These are phyloP conservation scores for Blastobasis adustella DNA, from an alignment of 2,888 invertebrate genomes.

Conservation along the genomic window DNA sequence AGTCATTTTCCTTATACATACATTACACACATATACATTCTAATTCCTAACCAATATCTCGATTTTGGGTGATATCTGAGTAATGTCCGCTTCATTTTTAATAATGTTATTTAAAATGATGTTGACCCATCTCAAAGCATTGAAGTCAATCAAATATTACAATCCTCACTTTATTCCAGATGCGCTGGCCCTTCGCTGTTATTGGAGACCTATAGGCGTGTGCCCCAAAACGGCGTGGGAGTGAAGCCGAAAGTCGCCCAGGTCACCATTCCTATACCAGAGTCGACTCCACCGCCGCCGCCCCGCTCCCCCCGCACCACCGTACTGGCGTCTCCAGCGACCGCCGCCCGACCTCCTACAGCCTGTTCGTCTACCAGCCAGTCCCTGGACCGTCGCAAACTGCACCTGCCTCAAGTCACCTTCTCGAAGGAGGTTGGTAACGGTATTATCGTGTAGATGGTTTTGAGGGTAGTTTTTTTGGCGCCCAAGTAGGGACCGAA, in stretches of 20 bases:
- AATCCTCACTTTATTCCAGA: constrained; percentile 51
- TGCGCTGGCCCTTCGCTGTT: constrained; percentile 81
- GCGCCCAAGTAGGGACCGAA: too few species aligned
- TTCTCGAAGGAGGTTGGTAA: constrained; percentile 95
- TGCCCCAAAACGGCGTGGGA: constrained; percentile 58
- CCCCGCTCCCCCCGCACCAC: constrained; percentile 54
- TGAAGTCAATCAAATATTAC: too few species aligned
- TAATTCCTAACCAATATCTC: too few species aligned
- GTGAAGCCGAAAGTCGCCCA: constrained; percentile 40
- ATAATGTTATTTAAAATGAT: too few species aligned
- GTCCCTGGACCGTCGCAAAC: constrained; percentile 76
- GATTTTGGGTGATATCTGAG: too few species aligned
- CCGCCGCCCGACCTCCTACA: constrained; percentile 77
- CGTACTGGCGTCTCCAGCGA: constrained; percentile 53
- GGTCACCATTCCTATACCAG: constrained; percentile 45
- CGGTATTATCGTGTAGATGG: constrained; percentile 82
- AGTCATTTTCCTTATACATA: too few species aligned
- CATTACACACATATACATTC: too few species aligned
- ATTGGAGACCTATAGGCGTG: constrained; percentile 82
- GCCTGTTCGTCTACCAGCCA: constrained; percentile 82
- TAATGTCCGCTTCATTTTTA: too few species aligned
- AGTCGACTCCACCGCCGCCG: constrained; percentile 57
- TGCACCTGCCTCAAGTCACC: constrained; percentile 87
- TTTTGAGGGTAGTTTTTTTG: not conserved
- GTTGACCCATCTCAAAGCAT: too few species aligned